Conservation (phyloP, 1,140 invertebrate genomes). For the Acromyrmex heyeri region DNA sequence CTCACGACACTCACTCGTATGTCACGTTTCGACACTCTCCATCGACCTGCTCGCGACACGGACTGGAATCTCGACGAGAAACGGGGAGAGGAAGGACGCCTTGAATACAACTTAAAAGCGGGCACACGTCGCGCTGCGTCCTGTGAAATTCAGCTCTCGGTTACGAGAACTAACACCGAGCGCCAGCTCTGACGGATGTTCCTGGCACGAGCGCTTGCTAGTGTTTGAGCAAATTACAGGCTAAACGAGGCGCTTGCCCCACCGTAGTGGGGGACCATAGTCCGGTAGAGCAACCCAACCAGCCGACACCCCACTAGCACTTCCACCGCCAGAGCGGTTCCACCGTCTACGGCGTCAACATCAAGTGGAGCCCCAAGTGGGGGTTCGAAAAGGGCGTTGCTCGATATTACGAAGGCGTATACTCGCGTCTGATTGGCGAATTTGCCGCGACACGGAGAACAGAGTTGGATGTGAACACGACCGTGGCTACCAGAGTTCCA, state of each 20-base stretch:
- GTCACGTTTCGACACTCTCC: constrained; percentile 58
- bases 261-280: constrained; percentile 69
- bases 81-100: not conserved
- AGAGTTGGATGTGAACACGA: not conserved
- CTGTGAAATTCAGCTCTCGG: not conserved
- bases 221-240: constrained; percentile 87
- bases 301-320: constrained; percentile 48
- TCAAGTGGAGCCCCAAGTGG: too few species aligned
- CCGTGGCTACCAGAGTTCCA: constrained; percentile 26
- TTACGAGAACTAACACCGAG: constrained; percentile 23
- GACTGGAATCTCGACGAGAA: not conserved
- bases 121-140: constrained; percentile 28
- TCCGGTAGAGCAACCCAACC: not conserved
- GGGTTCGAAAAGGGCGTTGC: constrained; percentile 55
- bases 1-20: constrained; percentile 63
- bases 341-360: too few species aligned
- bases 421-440: constrained; percentile 60
- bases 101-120: not conserved
- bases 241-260: constrained; percentile 81
- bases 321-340: not conserved
- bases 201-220: constrained; percentile 84
- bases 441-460: not conserved
- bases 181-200: constrained; percentile 79
- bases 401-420: constrained; percentile 42
- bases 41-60: constrained; percentile 45